phyloP scores from a whole-genome alignment of 53 echinoderm and acorn worm species.

The Paelopatides confundens region DNA sequence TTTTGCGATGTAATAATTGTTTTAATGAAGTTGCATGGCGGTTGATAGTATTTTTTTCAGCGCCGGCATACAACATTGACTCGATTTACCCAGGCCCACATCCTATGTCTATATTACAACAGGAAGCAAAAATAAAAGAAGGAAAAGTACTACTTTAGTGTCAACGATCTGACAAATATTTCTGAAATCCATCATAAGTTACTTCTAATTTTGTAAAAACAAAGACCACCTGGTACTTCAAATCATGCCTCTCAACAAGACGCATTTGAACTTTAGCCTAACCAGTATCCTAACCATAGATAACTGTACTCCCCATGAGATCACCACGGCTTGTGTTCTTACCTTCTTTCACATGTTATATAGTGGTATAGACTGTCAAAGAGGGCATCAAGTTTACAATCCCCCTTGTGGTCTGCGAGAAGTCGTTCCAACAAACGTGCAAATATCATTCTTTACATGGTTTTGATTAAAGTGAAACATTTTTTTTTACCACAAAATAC shows the following conservation, averaged over 20 bases:
- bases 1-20: too few species aligned
- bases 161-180: constrained; percentile 34
- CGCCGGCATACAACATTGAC: too few species aligned
- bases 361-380: not conserved
- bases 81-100: too few species aligned
- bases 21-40: too few species aligned
- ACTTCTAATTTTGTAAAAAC: constrained; percentile 31
- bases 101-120: too few species aligned
- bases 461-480: too few species aligned
- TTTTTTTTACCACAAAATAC: too few species aligned
- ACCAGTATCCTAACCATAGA: constrained; percentile 35
- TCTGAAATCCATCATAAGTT: not conserved
- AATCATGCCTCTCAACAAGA: constrained; percentile 14
- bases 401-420: not conserved
- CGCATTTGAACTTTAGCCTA: constrained; percentile 36
- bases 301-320: constrained; percentile 19
- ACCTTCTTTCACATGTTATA: not conserved
- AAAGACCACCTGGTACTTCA: constrained; percentile 40
- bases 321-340: not conserved
- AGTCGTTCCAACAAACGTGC: not conserved
- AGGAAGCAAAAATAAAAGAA: too few species aligned
- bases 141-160: not conserved
- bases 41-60: too few species aligned
- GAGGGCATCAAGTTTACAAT: not conserved
- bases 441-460: too few species aligned